These are phyloP conservation scores for Sarcophaga carnaria DNA, from an alignment of 2,888 invertebrate genomes.

Conservation along the genomic window DNA sequence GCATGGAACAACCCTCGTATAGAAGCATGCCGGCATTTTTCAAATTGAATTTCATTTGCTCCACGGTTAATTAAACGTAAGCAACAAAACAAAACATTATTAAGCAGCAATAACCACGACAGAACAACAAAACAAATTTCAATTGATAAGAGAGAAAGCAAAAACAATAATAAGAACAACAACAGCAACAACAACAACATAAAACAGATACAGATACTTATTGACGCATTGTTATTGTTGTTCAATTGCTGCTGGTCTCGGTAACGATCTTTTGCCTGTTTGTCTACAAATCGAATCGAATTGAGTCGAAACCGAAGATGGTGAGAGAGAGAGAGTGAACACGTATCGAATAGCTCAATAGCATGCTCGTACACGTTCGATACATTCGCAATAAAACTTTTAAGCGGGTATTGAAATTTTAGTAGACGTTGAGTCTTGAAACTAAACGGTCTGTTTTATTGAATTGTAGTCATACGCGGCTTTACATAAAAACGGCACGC, in stretches of 20 bases:
- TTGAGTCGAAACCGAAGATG: not conserved
- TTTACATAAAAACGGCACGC: conserved; percentile 4
- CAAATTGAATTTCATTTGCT: not conserved
- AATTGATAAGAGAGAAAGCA: conserved; percentile 66
- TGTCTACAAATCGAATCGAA: not conserved
- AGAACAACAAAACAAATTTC: conserved; percentile 48
- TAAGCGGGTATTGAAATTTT: conserved; percentile 64
- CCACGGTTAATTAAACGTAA: conserved; percentile 61
- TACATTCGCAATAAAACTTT: conserved; percentile 33
- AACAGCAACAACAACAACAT: conserved; percentile 10
- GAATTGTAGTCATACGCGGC: not conserved
- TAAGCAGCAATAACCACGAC: conserved; percentile 11
- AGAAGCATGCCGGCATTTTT: conserved; percentile 4
- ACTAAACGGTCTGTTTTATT: conserved; percentile 61
- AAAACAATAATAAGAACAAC: conserved; percentile 27
- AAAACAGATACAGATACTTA: conserved; percentile 42
- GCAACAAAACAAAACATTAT: conserved; percentile 47
- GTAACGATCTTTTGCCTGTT: conserved; percentile 45
- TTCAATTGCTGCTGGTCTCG: conserved; percentile 23
- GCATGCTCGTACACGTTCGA: conserved; percentile 47
- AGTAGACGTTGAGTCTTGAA: conserved; percentile 65
- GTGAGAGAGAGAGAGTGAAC: conserved; percentile 8
- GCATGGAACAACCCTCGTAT: not conserved
- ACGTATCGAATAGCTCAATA: conserved; percentile 23
- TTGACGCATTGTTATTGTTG: conserved; percentile 15